These are phyloP conservation scores for Wiebesia pumilae DNA, from an alignment of 1,140 invertebrate genomes.

Conservation along the genomic window DNA sequence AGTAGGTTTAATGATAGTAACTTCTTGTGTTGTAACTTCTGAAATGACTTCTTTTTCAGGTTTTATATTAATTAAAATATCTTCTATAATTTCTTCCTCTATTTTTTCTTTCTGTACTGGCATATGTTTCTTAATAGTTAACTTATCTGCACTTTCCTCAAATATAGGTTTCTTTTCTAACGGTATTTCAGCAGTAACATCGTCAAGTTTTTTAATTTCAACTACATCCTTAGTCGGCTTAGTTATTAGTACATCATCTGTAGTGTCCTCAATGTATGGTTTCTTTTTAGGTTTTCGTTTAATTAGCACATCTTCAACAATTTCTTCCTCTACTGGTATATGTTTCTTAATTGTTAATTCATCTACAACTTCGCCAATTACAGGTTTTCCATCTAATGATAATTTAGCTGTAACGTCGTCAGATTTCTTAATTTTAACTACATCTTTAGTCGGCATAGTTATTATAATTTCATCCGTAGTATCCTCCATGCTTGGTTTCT, in stretches of 20 bases:
- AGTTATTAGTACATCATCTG: slow-evolving; percentile 55
- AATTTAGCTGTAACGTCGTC: slow-evolving; percentile 62
- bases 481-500: slow-evolving; percentile 53
- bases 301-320: slow-evolving; percentile 73
- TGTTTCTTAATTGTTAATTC: slow-evolving; percentile 48
- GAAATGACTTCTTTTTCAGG: slow-evolving; percentile 58
- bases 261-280: slow-evolving; percentile 51
- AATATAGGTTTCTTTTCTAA: slow-evolving; percentile 59
- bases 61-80: slow-evolving; percentile 55
- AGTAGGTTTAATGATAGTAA: slow-evolving; percentile 54
- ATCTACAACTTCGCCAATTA: too few species aligned
- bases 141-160: slow-evolving; percentile 50
- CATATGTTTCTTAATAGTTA: slow-evolving; percentile 72
- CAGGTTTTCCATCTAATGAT: slow-evolving; percentile 61
- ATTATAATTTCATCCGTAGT: slow-evolving; percentile 55
- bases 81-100: slow-evolving; percentile 58
- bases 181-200: slow-evolving; percentile 55
- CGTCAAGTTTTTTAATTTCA: slow-evolving; percentile 53
- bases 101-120: slow-evolving; percentile 57
- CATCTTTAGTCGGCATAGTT: slow-evolving; percentile 57
- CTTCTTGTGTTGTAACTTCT: slow-evolving; percentile 60
- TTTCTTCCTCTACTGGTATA: slow-evolving; percentile 66
- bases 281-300: slow-evolving; percentile 61
- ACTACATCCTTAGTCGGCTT: slow-evolving; percentile 58
- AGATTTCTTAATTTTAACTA: slow-evolving; percentile 43